Evolutionary conservation across 2,888 invertebrate species (phyloP), one percentile per base, ranked within the genome.

Genomic region (Plagodis pulveraria): DNA sequence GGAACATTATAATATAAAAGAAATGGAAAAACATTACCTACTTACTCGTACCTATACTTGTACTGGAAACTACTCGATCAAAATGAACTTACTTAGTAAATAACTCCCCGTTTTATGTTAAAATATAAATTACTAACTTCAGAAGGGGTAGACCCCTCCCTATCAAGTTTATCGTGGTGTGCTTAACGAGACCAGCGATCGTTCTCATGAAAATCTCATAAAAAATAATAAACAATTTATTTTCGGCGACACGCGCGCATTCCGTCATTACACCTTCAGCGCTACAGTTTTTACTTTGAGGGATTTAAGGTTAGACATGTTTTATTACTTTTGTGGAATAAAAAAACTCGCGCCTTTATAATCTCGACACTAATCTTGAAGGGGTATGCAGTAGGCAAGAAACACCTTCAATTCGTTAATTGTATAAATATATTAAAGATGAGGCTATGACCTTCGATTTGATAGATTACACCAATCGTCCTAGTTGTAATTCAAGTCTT

Each of bases 151-250:
- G 50, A 56, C 41, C 12, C 40, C 10, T 6, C 6, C 10, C 12
- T 42, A 42, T 11, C 49, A 42, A 58, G 57, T 44, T 61, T 61
- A 61, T 61, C 60, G 60, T n/a, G 56, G 56, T 48, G 50, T 56
- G 56, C 66, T 73, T 84, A 87, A 84, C 82, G 84, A 80, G 78
- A 67, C 72, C 68, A 70, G 74, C 73, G 77, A 76, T 81, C 80
- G 73, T 77, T 80, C 79, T 80, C 81, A 80, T 86, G 86, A 86
- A 87, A 87, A 85, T 79, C 78, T 79, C 88, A 85, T 91, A 91
- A 91, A 91, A 91, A 89, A 91, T 91, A 91, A 91, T 91, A 89
- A 87, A 89, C 90, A 90, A 91, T 91, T 91, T 91, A 89, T 81
- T 84, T 91, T 91, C 91, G 56, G 66, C 74, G 89, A 89, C 91